Percentiles rank a stretch among this genome's conserved stretches.
Evolutionary conservation across 2,113 vertebrate genomes (phyloP).

Genomic region (Shinisaurus crocodilurus): DNA sequence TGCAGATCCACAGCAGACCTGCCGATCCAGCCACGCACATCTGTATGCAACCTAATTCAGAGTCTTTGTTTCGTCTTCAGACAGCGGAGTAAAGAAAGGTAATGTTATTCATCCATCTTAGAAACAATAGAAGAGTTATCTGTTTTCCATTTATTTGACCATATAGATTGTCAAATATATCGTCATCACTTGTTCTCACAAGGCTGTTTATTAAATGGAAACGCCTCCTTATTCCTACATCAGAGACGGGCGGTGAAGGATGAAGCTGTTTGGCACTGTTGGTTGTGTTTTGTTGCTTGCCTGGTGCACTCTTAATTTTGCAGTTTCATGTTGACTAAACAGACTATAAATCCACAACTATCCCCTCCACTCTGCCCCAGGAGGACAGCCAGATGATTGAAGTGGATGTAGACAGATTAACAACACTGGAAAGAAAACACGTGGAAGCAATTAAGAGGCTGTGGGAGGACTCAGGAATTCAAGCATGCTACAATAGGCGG

Average conservation of each 20-base stretch:
- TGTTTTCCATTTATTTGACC: background rate
- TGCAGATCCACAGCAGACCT: background rate
- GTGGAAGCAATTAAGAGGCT: conserved; percentile 80
- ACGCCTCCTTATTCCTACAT: background rate
- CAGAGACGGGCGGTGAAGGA: background rate
- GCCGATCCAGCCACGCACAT: background rate
- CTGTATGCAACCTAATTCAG: background rate
- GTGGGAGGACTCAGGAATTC: conserved; percentile 83
- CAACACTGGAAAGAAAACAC: conserved; percentile 71
- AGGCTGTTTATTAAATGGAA: background rate
- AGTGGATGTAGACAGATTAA: conserved; percentile 84
- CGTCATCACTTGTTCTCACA: background rate
- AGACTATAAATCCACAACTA: background rate
- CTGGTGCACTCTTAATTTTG: background rate
- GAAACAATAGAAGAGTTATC: background rate
- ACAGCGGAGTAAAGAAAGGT: background rate
- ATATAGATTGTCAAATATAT: background rate
- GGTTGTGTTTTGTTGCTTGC: background rate
- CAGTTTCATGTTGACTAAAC: background rate
- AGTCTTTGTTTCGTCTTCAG: background rate
- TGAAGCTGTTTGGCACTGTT: background rate
- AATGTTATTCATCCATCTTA: background rate
- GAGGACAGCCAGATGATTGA: conserved; percentile 74
- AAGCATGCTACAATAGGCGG: conserved; percentile 84
- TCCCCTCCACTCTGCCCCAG: conserved; percentile 56